These are phyloP conservation scores for Babyrousa celebensis DNA, from an alignment of 2,797 vertebrate genomes.

Conservation along the genomic window DNA sequence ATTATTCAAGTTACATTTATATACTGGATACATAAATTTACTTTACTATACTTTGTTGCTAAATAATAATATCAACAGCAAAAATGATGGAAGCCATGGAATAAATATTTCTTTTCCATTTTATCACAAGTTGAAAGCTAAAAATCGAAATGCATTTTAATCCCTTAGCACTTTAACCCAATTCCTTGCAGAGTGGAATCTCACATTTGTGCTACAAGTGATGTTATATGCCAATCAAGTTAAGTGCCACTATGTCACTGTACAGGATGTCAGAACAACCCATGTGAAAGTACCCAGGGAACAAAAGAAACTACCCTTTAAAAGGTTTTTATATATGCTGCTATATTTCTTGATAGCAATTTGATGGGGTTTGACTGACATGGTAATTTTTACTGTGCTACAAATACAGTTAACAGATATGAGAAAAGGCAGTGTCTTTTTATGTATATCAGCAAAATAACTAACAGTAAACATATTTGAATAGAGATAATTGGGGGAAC, in stretches of 20 bases:
- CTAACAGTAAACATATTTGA: background rate
- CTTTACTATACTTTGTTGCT: background rate
- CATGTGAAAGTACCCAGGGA: background rate
- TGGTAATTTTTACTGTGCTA: conserved; percentile 20
- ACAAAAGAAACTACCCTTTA: conserved; percentile 1
- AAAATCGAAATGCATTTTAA: conserved; percentile 56
- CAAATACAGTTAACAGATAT: conserved; percentile 28
- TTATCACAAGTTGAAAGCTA: conserved; percentile 44
- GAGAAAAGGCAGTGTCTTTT: background rate
- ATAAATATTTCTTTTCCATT: conserved; percentile 17
- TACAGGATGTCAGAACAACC: conserved; percentile 33
- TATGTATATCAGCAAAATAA: background rate
- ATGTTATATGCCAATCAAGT: conserved; percentile 49
- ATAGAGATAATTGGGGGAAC: conserved; percentile 23
- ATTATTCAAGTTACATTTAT: background rate
- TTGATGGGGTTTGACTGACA: background rate
- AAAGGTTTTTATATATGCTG: background rate
- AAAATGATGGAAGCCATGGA: background rate
- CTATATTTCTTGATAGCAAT: conserved; percentile 6
- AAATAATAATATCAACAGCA: conserved; percentile 15
- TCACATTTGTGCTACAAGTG: conserved; percentile 21
- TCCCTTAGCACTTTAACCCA: conserved; percentile 43
- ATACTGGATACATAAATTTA: background rate
- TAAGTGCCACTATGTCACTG: conserved; percentile 66
- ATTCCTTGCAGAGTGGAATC: conserved; percentile 2